Percentiles rank a stretch among this genome's conserved stretches.
Evolutionary conservation across 2,888 invertebrate genomes (phyloP).

Genomic region (Hydroisotoma schaefferi): DNA sequence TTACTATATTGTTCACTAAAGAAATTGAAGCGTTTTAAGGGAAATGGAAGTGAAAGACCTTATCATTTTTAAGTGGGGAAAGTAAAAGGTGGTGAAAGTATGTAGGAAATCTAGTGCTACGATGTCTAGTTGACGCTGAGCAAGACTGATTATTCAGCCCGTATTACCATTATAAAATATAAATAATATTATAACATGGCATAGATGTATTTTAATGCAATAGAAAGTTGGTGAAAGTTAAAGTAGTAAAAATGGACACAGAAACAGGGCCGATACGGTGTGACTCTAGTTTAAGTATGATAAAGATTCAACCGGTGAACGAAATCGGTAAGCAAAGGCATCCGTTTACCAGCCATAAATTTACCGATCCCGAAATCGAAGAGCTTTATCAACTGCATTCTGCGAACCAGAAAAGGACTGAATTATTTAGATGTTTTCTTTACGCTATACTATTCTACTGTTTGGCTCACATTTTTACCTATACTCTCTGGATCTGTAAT

Average conservation of each 20-base stretch:
- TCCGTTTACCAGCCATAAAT: constrained; percentile 42
- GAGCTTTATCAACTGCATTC: constrained; percentile 47
- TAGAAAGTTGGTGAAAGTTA: neutral
- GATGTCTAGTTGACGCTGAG: too few species aligned
- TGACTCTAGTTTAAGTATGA: constrained; percentile 48
- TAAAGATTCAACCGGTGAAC: constrained; percentile 45
- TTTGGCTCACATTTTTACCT: constrained; percentile 35
- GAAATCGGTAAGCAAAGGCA: constrained; percentile 35
- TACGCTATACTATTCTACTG: constrained; percentile 47
- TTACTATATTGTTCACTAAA: too few species aligned
- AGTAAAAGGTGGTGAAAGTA: too few species aligned
- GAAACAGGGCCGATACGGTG: constrained; percentile 45
- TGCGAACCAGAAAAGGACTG: constrained; percentile 46
- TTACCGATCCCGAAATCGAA: constrained; percentile 49
- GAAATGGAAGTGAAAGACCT: too few species aligned
- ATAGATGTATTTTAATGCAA: neutral
- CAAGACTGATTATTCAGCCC: too few species aligned
- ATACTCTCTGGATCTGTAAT: constrained; percentile 23
- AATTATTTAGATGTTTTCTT: constrained; percentile 47
- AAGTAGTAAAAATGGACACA: constrained; percentile 35
- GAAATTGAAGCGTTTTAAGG: too few species aligned
- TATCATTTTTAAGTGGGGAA: too few species aligned
- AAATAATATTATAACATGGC: neutral
- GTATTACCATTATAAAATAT: neutral
- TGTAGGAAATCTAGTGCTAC: too few species aligned